Evolutionary conservation across 2,797 vertebrate species (phyloP).

Genomic region (Rhadinocentrus ornatus): DNA sequence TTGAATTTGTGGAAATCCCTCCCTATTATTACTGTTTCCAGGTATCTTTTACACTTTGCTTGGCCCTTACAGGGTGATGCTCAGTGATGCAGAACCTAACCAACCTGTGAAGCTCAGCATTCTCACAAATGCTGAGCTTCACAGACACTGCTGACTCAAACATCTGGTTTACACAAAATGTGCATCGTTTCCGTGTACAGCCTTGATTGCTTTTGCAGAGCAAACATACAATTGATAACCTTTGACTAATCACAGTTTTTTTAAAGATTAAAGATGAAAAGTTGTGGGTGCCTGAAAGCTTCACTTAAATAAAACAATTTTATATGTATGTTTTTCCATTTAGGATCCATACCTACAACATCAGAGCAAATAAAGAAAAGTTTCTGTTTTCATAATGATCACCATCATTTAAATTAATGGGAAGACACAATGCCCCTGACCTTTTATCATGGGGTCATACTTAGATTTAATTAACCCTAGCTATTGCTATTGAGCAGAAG

Average conservation of each 20-base stretch:
- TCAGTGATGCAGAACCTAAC: neutral
- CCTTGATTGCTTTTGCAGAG: slow-evolving; percentile 8
- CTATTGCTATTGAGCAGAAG: neutral
- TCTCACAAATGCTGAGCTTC: slow-evolving; percentile 20
- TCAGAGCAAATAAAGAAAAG: neutral
- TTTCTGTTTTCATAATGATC: slow-evolving; percentile 9
- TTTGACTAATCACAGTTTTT: neutral
- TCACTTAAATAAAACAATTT: slow-evolving; percentile 6
- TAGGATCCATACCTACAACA: neutral
- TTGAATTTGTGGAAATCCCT: neutral
- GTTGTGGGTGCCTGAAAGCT: neutral
- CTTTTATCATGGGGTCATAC: neutral
- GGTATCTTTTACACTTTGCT: slow-evolving; percentile 27
- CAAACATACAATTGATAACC: neutral
- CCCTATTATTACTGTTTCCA: neutral
- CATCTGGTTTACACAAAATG: neutral
- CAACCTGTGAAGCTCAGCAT: slow-evolving; percentile 28
- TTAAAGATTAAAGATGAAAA: neutral
- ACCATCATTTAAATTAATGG: neutral
- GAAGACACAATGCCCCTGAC: slow-evolving; percentile 1
- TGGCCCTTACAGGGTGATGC: neutral
- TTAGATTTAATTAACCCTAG: slow-evolving; percentile 20
- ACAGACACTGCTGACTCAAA: slow-evolving; percentile 12
- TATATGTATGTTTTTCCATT: neutral
- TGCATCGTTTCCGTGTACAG: neutral